These are phyloP conservation scores for Scyliorhinus canicula DNA, from an alignment of 2,797 vertebrate species.

Conservation along the genomic window DNA sequence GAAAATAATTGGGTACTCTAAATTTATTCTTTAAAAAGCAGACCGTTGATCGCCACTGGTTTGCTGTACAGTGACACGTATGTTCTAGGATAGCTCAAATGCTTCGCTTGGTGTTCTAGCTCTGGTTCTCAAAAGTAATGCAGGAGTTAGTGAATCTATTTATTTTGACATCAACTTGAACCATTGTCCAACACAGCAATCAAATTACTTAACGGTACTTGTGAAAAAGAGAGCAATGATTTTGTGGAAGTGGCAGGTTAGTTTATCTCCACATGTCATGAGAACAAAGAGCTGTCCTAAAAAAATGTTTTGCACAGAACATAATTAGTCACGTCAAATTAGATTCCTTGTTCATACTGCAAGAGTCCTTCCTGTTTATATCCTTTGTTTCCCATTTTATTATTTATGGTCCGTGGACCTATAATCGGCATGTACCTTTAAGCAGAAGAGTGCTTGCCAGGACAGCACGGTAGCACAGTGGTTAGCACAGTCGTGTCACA, in stretches of 20 bases:
- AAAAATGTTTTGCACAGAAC: not conserved
- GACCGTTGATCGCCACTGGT: not conserved
- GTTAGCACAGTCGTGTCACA: no score
- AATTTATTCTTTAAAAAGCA: no score
- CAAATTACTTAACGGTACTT: not conserved
- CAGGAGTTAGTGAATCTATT: not conserved
- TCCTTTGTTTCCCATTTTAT: no score
- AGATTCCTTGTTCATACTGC: not conserved
- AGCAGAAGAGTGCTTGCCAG: no score
- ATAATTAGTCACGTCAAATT: not conserved
- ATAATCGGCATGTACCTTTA: no score
- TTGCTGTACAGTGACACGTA: not conserved
- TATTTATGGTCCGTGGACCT: no score
- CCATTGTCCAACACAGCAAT: not conserved
- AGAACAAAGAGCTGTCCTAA: not conserved
- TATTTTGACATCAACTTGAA: not conserved
- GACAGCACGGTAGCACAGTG: no score
- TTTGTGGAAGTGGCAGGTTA: not conserved
- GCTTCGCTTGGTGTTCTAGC: not conserved
- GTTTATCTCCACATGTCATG: not conserved
- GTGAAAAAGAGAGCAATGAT: not conserved
- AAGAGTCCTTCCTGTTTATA: no score
- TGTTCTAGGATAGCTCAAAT: not conserved
- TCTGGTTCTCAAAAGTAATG: not conserved
- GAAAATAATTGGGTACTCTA: no score